A percentile compares a stretch with the other conserved stretches of the same genome.
Conservation (phyloP, 2,888 invertebrate species). For the Plebejus anna region DNA sequence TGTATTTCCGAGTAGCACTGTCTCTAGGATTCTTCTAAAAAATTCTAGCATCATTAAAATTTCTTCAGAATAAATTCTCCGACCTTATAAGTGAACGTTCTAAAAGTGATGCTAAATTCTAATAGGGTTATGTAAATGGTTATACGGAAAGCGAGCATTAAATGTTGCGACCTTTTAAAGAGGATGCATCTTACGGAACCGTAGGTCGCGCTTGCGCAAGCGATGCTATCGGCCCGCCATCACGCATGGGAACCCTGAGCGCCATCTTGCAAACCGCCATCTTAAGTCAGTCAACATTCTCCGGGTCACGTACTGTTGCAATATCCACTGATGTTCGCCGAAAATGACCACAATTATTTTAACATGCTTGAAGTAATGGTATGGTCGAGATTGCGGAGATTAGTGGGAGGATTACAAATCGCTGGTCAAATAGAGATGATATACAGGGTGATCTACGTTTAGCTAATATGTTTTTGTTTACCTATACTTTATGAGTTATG, state of each 20-base stretch:
- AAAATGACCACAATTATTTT: slow-evolving; percentile 37
- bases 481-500: neutral
- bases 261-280: slow-evolving; percentile 42
- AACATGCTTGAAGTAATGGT: slow-evolving; percentile 25
- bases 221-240: slow-evolving; percentile 57
- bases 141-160: slow-evolving; percentile 28
- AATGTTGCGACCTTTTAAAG: slow-evolving; percentile 61
- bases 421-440: slow-evolving; percentile 8
- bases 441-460: neutral
- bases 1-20: neutral
- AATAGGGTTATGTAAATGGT: slow-evolving; percentile 29
- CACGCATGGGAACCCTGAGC: slow-evolving; percentile 49
- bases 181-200: slow-evolving; percentile 61
- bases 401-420: slow-evolving; percentile 14
- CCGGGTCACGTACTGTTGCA: slow-evolving; percentile 42
- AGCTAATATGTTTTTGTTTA: neutral
- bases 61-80: neutral
- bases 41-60: neutral
- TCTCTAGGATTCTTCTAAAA: neutral
- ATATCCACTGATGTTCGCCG: slow-evolving; percentile 32
- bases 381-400: neutral
- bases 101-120: neutral
- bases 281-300: slow-evolving; percentile 42
- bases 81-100: neutral
- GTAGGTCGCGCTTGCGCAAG: slow-evolving; percentile 42